Conservation (phyloP, 2,888 invertebrate species). For the Pristionchus japonicus region DNA sequence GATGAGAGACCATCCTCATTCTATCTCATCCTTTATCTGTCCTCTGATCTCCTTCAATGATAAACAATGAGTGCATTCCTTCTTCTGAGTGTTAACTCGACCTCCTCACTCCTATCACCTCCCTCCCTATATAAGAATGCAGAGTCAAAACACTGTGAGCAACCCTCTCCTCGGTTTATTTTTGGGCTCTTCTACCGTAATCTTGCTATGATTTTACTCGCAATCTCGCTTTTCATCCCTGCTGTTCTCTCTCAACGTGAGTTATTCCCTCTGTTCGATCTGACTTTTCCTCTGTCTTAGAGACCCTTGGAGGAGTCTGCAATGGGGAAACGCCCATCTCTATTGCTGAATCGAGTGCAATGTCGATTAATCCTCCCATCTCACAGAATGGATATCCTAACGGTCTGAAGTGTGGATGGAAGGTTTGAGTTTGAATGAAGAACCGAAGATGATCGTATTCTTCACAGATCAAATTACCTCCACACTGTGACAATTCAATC, state of each 20-base stretch:
- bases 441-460: neutral
- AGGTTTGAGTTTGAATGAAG: neutral
- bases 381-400: neutral
- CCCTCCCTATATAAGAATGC: neutral
- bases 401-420: constrained; percentile 8
- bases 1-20: neutral
- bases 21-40: neutral
- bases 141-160: constrained; percentile 1
- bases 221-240: neutral
- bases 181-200: neutral
- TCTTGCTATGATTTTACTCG: neutral
- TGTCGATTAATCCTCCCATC: neutral
- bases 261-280: neutral
- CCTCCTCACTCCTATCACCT: neutral
- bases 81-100: constrained; percentile 11
- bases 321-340: neutral
- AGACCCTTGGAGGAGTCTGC: neutral
- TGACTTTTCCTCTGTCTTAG: neutral
- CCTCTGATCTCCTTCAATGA: neutral
- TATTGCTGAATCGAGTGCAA: neutral
- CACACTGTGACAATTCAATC: neutral
- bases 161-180: neutral
- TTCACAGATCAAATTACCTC: neutral
- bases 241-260: neutral
- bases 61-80: neutral